phyloP scores from a whole-genome alignment of 1,140 invertebrate species.

The Magallana angulata region DNA sequence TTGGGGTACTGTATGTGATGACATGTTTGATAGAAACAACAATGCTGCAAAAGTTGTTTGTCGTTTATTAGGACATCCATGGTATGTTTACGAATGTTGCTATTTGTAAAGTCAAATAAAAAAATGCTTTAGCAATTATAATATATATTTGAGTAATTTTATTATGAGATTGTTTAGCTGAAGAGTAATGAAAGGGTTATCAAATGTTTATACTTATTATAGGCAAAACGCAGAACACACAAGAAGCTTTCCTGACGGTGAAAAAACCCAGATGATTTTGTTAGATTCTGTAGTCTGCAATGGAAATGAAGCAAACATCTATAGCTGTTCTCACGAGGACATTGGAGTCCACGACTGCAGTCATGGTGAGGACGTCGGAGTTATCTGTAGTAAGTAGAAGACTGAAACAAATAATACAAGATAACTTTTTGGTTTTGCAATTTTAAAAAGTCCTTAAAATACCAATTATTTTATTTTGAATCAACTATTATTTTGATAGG shows the following conservation, averaged over 20 bases:
- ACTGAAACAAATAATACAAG: neutral
- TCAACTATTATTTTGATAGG: too few relatives aligned
- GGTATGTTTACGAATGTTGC: neutral
- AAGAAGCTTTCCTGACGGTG: neutral
- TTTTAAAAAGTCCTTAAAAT: too few relatives aligned
- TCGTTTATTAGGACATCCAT: neutral
- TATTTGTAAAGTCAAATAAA: too few relatives aligned
- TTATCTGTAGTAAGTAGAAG: neutral
- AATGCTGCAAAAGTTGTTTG: neutral
- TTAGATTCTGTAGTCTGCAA: neutral
- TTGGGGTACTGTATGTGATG: neutral
- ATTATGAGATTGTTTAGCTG: too few relatives aligned
- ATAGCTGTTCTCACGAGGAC: neutral
- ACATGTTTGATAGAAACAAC: neutral
- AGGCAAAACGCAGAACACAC: neutral
- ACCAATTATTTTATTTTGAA: too few relatives aligned
- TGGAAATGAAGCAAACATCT: conserved; percentile 5
- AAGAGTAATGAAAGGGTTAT: too few relatives aligned
- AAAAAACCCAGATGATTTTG: neutral
- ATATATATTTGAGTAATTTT: too few relatives aligned
- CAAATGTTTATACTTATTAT: neutral
- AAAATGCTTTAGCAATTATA: too few relatives aligned
- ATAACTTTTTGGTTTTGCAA: too few relatives aligned
- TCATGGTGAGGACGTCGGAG: neutral
- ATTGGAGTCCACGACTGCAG: neutral